A percentile compares a stretch with the other conserved stretches of the same genome.
phyloP scores from a whole-genome alignment of 23 tunicate genomes.

The Halocynthia aurantium region DNA sequence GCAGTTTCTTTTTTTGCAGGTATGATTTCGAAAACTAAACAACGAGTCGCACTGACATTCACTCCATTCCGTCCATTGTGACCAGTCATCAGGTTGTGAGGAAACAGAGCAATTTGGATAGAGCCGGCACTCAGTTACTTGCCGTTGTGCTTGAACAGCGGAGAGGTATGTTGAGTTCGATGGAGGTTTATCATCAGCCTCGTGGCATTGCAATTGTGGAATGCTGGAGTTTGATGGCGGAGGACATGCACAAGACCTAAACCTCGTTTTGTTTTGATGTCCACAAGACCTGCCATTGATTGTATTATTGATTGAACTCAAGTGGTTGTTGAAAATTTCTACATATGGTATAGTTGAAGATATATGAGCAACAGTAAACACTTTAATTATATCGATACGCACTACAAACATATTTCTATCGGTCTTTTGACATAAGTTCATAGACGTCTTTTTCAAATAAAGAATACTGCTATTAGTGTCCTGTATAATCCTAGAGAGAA shows the following conservation, averaged over 20 bases:
- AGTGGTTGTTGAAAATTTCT: not conserved
- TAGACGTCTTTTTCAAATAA: too few relatives aligned
- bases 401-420: too few relatives aligned
- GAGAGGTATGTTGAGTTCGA: not conserved
- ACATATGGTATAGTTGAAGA: not conserved
- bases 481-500: too few relatives aligned
- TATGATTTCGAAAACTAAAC: constrained; percentile 14
- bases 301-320: too few relatives aligned
- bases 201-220: constrained; percentile 6
- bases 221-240: constrained; percentile 4
- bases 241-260: constrained; percentile 27
- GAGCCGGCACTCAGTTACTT: not conserved
- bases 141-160: not conserved
- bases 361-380: not conserved
- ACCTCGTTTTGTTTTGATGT: not conserved
- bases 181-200: not conserved
- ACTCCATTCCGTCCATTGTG: constrained; percentile 49
- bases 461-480: too few relatives aligned
- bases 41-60: constrained; percentile 29
- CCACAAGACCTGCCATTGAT: not conserved
- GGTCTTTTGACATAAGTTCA: too few relatives aligned
- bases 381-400: not conserved
- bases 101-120: not conserved
- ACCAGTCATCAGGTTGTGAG: constrained; percentile 13
- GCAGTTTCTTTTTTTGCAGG: constrained; percentile 17